Evolutionary conservation across 2,888 invertebrate genomes (phyloP).

Genomic region (Dinocampus coccinellae): DNA sequence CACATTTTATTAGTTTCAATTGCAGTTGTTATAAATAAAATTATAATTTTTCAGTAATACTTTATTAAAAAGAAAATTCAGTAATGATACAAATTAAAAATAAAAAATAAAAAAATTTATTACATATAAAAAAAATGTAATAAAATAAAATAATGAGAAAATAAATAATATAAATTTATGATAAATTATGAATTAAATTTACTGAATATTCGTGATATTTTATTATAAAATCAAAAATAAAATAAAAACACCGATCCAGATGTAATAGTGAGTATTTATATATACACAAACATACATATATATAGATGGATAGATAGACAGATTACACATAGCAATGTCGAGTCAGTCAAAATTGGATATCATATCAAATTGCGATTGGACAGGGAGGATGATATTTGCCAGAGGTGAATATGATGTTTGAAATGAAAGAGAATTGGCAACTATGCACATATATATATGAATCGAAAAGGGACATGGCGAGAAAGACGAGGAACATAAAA

Average conservation of each 20-base stretch:
- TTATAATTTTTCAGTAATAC: too few species aligned
- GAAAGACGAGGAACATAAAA: too few species aligned
- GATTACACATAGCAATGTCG: constrained; percentile 10
- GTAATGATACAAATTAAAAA: too few species aligned
- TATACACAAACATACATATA: too few species aligned
- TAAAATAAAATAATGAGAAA: too few species aligned
- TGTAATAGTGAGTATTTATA: not conserved
- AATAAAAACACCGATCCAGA: not conserved
- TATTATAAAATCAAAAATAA: not conserved
- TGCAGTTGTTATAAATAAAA: too few species aligned
- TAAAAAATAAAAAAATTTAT: too few species aligned
- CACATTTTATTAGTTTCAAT: not conserved
- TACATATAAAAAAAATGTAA: too few species aligned
- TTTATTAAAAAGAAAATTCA: too few species aligned
- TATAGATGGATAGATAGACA: constrained; percentile 9
- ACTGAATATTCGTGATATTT: not conserved
- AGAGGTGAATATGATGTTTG: constrained; percentile 14
- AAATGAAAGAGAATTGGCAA: constrained; percentile 20
- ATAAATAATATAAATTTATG: not conserved
- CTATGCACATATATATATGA: constrained; percentile 16
- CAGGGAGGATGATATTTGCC: constrained; percentile 8
- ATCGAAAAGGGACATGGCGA: constrained; percentile 21
- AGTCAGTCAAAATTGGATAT: constrained; percentile 34
- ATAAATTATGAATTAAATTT: not conserved
- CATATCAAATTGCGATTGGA: constrained; percentile 41